phyloP scores from a whole-genome alignment of 2,888 invertebrate genomes.

The Acanthococcus lagerstroemiae region DNA sequence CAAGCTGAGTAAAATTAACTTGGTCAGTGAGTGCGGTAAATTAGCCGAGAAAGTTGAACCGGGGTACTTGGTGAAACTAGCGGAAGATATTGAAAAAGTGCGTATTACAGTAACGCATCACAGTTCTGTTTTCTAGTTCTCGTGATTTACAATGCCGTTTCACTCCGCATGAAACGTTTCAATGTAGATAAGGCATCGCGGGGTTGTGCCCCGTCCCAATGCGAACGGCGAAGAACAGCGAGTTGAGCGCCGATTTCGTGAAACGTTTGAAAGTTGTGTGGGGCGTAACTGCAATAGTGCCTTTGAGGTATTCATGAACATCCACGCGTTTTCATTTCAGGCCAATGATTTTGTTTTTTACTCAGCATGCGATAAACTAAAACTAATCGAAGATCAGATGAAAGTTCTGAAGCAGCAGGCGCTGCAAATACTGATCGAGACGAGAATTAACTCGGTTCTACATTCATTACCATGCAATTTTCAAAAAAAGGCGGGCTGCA shows the following conservation, averaged over 20 bases:
- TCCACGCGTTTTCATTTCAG: too few relatives aligned
- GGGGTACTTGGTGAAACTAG: conserved; percentile 2
- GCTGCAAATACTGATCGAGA: neutral
- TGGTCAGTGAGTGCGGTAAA: neutral
- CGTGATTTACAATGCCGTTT: too few relatives aligned
- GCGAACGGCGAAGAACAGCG: too few relatives aligned
- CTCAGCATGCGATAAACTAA: neutral
- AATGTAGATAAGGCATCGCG: too few relatives aligned
- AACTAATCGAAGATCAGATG: conserved; percentile 15
- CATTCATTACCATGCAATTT: conserved; percentile 13
- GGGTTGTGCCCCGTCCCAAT: too few relatives aligned
- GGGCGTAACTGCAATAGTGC: too few relatives aligned
- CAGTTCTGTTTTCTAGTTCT: neutral
- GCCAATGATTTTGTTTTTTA: conserved; percentile 12
- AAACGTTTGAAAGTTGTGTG: too few relatives aligned
- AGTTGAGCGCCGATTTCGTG: too few relatives aligned
- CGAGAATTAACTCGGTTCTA: neutral
- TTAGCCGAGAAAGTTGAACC: conserved; percentile 15
- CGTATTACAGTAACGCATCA: too few relatives aligned
- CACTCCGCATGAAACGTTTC: too few relatives aligned
- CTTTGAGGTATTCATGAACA: too few relatives aligned
- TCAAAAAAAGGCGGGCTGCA: neutral
- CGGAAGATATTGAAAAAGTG: conserved; percentile 13
- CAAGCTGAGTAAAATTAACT: neutral
- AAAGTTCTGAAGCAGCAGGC: neutral